Evolutionary conservation across 2,797 vertebrate genomes (phyloP), one percentile per base, ranked within the genome.

Genomic region (Sphaeramia orbicularis): DNA sequence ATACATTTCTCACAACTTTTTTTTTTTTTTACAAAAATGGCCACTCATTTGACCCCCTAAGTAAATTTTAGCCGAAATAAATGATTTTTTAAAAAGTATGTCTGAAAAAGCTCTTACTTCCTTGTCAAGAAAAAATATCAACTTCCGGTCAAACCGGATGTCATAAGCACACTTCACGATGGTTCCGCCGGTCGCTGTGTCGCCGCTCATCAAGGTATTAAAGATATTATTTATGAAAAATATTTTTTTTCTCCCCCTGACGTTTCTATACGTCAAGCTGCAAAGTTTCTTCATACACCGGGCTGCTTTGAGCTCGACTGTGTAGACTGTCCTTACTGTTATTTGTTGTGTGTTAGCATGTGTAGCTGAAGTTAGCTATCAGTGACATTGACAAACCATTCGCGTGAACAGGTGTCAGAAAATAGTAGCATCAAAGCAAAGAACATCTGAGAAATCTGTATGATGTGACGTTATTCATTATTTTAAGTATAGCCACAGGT

Each of bases 161-260:
- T 82, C 3, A 44, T 40, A 1, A 15, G 18, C 43, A 53, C 7
- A 21, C 14, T 55, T 57, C 69, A 93, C 70, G 56, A 97, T 97
- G 96, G 84, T 92, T 40, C 94, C 95, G 0, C 96, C 96, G 0
- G 95, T 97, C 38, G 92, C 94, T 67, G 95, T 97, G 9, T 97
- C 96, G 8, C 95, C 95, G 24, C 94, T 97, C 0, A 97, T 97
- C 75, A 97, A 97, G 96, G 96, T 97, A 92, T 11, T 2, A 24
- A 24, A 24, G 2, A 24, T 24, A 24, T 24, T 24, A 24, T 24
- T 24, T 24, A 24, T 24, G 21, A 24, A 24, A 24, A 24, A 24
- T 2, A 24, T 5, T 24, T 24, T 24, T 24, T 24, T 24, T 24
- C 5, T 2, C 21, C 2, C 24, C 21, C 21, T 21, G 21, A 24